Conservation (phyloP, 2,113 vertebrate genomes). For the Forbesichthys agassizii region DNA sequence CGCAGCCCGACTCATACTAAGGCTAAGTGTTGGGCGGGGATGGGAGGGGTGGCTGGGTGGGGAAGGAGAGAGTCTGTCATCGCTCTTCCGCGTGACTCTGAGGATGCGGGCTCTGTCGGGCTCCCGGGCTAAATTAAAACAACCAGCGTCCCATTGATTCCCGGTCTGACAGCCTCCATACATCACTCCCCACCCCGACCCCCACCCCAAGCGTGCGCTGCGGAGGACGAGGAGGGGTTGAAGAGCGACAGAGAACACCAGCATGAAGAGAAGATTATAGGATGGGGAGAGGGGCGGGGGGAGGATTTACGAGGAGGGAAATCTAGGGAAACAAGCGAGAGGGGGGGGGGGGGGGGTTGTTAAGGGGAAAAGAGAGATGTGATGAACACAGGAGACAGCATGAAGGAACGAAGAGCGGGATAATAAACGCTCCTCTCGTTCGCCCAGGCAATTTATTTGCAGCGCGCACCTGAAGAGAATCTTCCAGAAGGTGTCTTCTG, state of each 20-base stretch:
- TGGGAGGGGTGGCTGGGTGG: slow-evolving; percentile 9
- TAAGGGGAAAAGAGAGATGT: background rate
- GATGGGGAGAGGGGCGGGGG: slow-evolving; percentile 24
- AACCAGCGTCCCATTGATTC: slow-evolving; percentile 81
- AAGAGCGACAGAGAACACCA: slow-evolving; percentile 55
- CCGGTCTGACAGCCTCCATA: slow-evolving; percentile 74
- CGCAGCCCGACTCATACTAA: slow-evolving; percentile 35
- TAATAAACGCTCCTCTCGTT: slow-evolving; percentile 27
- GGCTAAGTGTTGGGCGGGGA: slow-evolving; percentile 70
- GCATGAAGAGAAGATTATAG: slow-evolving; percentile 53
- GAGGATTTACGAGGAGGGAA: slow-evolving; percentile 20
- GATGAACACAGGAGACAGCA: background rate
- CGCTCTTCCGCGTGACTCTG: slow-evolving; percentile 73
- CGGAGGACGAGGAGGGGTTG: slow-evolving; percentile 23
- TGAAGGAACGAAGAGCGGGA: slow-evolving; percentile 26
- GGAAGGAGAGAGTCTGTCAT: slow-evolving; percentile 69
- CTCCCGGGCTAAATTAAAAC: slow-evolving; percentile 82
- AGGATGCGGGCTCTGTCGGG: slow-evolving; percentile 75
- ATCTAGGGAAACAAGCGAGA: slow-evolving; percentile 12
- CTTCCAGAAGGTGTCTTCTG: too few species aligned
- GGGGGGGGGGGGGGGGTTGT: background rate
- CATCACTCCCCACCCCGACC: slow-evolving; percentile 66
- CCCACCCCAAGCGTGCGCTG: slow-evolving; percentile 44
- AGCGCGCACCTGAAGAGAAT: slow-evolving; percentile 16
- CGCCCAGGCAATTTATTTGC: slow-evolving; percentile 59